phyloP scores from a whole-genome alignment of 2,888 invertebrate genomes.

The Gymnocheta viridis region DNA sequence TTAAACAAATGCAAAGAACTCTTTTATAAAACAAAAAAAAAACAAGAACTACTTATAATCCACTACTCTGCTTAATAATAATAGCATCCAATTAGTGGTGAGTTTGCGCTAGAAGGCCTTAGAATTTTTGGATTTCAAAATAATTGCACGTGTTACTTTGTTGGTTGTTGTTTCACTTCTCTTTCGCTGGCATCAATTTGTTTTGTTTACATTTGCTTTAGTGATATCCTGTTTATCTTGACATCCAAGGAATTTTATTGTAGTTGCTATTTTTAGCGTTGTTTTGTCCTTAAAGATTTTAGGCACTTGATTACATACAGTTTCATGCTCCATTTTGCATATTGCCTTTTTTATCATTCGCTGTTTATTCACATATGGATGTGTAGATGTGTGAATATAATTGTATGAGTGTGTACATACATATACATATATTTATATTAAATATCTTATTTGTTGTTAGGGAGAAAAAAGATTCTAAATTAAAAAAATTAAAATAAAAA shows the following conservation, averaged over 20 bases:
- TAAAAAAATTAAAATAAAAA: background rate
- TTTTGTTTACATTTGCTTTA: conserved; percentile 65
- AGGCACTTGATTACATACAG: conserved; percentile 69
- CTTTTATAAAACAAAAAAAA: background rate
- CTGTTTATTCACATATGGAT: background rate
- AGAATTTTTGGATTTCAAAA: conserved; percentile 27
- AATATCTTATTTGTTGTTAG: conserved; percentile 19
- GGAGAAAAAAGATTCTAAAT: conserved; percentile 8
- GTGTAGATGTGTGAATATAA: background rate
- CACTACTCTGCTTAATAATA: background rate
- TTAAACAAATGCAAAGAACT: background rate
- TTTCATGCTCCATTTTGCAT: conserved; percentile 70
- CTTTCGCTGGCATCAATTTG: conserved; percentile 11
- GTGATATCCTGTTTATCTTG: conserved; percentile 34
- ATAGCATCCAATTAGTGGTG: conserved; percentile 48
- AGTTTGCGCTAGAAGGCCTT: conserved; percentile 47
- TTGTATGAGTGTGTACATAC: background rate
- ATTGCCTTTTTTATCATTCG: conserved; percentile 50
- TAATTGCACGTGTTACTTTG: conserved; percentile 58
- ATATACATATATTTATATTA: conserved; percentile 3
- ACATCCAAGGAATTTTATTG: conserved; percentile 36
- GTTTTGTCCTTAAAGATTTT: conserved; percentile 63
- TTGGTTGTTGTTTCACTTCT: conserved; percentile 25
- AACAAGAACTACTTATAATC: background rate
- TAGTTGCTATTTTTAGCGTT: conserved; percentile 34